A percentile compares a stretch with the other conserved stretches of the same genome.
These are phyloP conservation scores for Ectemnius continuus DNA, from an alignment of 2,888 invertebrate species.

Conservation along the genomic window DNA sequence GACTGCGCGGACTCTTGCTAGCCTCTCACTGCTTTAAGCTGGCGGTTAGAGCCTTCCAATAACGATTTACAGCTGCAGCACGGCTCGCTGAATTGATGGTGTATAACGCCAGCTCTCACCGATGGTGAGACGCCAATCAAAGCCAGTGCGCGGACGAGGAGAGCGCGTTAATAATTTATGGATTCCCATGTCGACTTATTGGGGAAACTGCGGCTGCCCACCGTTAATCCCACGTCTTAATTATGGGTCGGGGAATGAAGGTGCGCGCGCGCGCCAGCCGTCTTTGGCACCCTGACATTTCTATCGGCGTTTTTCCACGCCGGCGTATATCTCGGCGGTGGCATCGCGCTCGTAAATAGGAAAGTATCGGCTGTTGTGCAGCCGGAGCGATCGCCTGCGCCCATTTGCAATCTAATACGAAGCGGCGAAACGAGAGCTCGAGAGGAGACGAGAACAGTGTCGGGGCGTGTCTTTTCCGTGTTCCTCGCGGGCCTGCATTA, in stretches of 20 bases:
- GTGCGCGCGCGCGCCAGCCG: background rate
- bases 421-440: constrained; percentile 30
- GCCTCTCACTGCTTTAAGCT: too few relatives aligned
- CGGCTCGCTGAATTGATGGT: too few relatives aligned
- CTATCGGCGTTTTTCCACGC: background rate
- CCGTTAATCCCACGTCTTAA: constrained; percentile 1
- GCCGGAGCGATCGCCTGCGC: constrained; percentile 30
- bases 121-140: constrained; percentile 1
- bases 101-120: background rate
- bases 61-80: too few relatives aligned
- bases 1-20: too few relatives aligned
- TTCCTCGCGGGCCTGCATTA: constrained; percentile 59
- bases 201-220: background rate
- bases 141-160: background rate
- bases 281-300: background rate
- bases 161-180: constrained; percentile 4
- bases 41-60: too few relatives aligned
- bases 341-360: constrained; percentile 25
- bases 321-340: background rate
- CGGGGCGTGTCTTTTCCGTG: constrained; percentile 66
- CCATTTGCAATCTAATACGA: constrained; percentile 29
- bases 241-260: background rate
- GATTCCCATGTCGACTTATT: background rate
- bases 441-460: constrained; percentile 62
- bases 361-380: constrained; percentile 27